Percentiles rank a stretch among this genome's conserved stretches.
Conservation (phyloP, 2,113 vertebrate species). For the Amphiprion percula region DNA sequence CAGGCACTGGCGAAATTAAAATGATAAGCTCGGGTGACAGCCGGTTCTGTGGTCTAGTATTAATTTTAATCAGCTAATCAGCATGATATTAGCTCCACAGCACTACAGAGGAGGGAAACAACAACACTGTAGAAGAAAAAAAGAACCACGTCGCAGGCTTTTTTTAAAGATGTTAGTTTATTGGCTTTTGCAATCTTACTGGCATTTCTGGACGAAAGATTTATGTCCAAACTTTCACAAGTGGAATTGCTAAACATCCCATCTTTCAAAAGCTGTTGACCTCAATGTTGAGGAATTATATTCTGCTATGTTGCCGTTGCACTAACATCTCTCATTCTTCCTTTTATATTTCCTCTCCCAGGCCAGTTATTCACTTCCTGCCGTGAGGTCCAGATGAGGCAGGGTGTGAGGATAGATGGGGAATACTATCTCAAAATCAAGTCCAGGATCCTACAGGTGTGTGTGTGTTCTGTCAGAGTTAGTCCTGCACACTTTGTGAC, state of each 20-base stretch:
- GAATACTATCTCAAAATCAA: slow-evolving; percentile 91
- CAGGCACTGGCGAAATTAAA: slow-evolving; percentile 73
- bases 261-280: neutral
- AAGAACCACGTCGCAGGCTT: slow-evolving; percentile 6
- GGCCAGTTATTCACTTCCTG: slow-evolving; percentile 90
- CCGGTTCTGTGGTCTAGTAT: slow-evolving; percentile 58
- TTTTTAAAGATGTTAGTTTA: slow-evolving; percentile 1
- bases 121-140: slow-evolving; percentile 33
- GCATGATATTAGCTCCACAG: slow-evolving; percentile 28
- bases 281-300: neutral
- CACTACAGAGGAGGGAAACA: slow-evolving; percentile 37
- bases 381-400: slow-evolving; percentile 90
- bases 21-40: slow-evolving; percentile 66
- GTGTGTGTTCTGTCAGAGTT: slow-evolving; percentile 42
- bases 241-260: neutral
- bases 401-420: slow-evolving; percentile 88
- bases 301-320: neutral
- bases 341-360: slow-evolving; percentile 70
- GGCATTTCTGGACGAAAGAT: slow-evolving; percentile 14
- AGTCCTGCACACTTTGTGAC: slow-evolving; percentile 18
- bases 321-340: slow-evolving; percentile 13
- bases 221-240: neutral
- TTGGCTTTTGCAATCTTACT: neutral
- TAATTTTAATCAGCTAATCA: slow-evolving; percentile 71
- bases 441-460: slow-evolving; percentile 91